A percentile compares a stretch with the other conserved stretches of the same genome.
These are phyloP conservation scores for Oligia fasciuncula DNA, from an alignment of 2,888 invertebrate species.

Conservation along the genomic window DNA sequence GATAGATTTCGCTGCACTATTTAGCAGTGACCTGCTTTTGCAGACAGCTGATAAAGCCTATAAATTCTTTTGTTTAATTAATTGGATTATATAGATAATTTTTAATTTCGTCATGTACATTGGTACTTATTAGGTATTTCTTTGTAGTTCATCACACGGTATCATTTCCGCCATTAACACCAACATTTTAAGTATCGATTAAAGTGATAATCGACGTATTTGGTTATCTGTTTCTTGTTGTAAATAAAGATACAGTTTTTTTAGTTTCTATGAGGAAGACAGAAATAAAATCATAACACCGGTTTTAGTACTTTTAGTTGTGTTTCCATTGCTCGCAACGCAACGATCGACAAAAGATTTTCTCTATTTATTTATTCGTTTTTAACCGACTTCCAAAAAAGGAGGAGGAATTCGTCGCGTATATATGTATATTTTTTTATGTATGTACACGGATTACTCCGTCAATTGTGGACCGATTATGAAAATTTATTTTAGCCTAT, in stretches of 20 bases:
- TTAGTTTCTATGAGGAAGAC: not conserved
- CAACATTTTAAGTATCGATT: slow-evolving; percentile 12
- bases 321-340: not conserved
- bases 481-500: too few relatives aligned
- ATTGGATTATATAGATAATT: not conserved
- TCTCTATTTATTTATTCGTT: too few relatives aligned
- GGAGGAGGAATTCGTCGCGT: too few relatives aligned
- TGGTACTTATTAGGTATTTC: not conserved
- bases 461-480: too few relatives aligned
- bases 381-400: too few relatives aligned
- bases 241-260: slow-evolving; percentile 18
- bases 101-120: not conserved
- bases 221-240: slow-evolving; percentile 12
- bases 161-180: slow-evolving; percentile 30
- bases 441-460: too few relatives aligned
- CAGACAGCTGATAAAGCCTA: not conserved
- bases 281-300: not conserved
- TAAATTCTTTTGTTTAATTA: not conserved
- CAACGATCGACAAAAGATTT: not conserved
- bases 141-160: slow-evolving; percentile 21
- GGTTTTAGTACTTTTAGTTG: not conserved
- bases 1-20: not conserved
- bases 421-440: too few relatives aligned
- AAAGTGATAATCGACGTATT: slow-evolving; percentile 21
- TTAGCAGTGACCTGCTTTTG: not conserved